A percentile compares a stretch with the other conserved stretches of the same genome.
phyloP scores from a whole-genome alignment of 2,113 vertebrate genomes.

The Cephalopholis sonnerati region DNA sequence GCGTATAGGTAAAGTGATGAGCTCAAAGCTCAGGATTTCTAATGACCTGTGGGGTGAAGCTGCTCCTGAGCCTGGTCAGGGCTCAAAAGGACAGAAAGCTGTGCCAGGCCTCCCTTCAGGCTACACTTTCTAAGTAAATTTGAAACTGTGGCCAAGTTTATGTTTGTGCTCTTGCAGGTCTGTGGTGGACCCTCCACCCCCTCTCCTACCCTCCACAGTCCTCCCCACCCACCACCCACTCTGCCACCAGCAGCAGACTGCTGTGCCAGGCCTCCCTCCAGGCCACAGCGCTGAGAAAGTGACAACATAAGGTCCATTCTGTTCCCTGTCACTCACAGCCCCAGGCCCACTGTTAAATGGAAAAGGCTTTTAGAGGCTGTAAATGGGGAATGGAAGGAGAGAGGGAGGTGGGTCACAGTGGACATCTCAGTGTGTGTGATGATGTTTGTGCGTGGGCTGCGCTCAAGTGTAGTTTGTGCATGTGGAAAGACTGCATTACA shows the following conservation, averaged over 20 bases:
- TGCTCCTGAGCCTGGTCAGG: too few species aligned
- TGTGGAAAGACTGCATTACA: not conserved
- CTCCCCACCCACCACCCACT: constrained; percentile 38
- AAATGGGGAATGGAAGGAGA: constrained; percentile 71
- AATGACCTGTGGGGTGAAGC: too few species aligned
- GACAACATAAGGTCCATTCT: constrained; percentile 86
- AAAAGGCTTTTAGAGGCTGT: constrained; percentile 84
- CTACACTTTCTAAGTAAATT: constrained; percentile 51
- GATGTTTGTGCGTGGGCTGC: constrained; percentile 1
- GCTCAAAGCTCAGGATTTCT: too few species aligned
- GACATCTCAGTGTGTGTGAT: constrained; percentile 28
- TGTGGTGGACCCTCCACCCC: constrained; percentile 9
- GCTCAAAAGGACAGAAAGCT: constrained; percentile 25
- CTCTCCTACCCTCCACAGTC: not conserved
- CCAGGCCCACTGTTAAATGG: constrained; percentile 79
- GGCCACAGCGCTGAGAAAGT: constrained; percentile 77
- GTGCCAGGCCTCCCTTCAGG: constrained; percentile 42
- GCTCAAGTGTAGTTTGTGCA: constrained; percentile 7
- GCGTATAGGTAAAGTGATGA: too few species aligned
- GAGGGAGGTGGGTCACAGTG: constrained; percentile 69
- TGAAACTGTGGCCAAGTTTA: constrained; percentile 52
- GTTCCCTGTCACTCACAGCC: constrained; percentile 84
- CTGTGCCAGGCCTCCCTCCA: constrained; percentile 80
- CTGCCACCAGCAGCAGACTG: constrained; percentile 63
- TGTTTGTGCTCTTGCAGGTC: constrained; percentile 62